Evolutionary conservation across 2,888 invertebrate genomes (phyloP).

Genomic region (Serrognathus titanus): DNA sequence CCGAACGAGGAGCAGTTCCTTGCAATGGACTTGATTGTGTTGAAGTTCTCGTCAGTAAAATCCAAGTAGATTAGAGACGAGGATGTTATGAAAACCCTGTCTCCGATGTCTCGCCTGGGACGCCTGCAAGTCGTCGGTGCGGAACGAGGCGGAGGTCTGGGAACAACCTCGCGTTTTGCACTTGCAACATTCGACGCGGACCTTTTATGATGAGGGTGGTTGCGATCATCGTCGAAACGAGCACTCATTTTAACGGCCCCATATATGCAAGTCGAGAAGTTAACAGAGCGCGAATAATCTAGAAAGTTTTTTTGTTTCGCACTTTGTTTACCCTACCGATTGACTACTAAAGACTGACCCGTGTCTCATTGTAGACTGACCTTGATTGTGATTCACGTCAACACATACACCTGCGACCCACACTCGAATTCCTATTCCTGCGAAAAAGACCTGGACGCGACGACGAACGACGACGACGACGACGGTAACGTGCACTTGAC

Average conservation of each 20-base stretch:
- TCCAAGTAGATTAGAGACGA: slow-evolving; percentile 55
- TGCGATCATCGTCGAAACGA: too few relatives aligned
- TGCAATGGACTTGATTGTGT: slow-evolving; percentile 1
- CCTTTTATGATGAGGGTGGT: slow-evolving; percentile 13
- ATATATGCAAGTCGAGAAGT: too few relatives aligned
- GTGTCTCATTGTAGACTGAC: too few relatives aligned
- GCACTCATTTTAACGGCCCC: too few relatives aligned
- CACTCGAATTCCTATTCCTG: neutral
- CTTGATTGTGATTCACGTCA: too few relatives aligned
- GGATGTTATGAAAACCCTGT: slow-evolving; percentile 59
- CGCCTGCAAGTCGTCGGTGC: slow-evolving; percentile 51
- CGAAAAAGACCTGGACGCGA: neutral
- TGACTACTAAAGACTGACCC: neutral
- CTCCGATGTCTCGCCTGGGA: slow-evolving; percentile 58
- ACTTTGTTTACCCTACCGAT: neutral
- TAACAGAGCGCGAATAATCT: slow-evolving; percentile 7
- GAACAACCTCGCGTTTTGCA: slow-evolving; percentile 7
- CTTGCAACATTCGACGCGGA: slow-evolving; percentile 21
- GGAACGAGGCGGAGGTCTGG: slow-evolving; percentile 40
- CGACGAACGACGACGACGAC: neutral
- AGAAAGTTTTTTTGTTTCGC: neutral
- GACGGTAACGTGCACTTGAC: slow-evolving; percentile 6
- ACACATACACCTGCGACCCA: neutral
- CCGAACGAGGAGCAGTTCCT: neutral
- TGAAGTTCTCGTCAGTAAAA: slow-evolving; percentile 26